Conservation (phyloP, 2,113 vertebrate species). For the Scopus umbretta region DNA sequence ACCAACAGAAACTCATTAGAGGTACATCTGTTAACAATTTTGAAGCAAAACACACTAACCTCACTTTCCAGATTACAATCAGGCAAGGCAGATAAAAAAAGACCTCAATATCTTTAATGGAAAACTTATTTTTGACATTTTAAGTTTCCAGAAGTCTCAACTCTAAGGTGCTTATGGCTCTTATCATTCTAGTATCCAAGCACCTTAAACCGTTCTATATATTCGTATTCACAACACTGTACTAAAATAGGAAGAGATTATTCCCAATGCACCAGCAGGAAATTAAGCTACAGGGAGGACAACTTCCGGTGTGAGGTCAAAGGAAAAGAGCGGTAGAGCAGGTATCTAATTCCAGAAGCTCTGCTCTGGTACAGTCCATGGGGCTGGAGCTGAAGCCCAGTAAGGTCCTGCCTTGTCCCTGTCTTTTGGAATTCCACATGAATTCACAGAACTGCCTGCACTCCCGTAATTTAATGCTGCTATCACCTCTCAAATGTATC, state of each 20-base stretch:
- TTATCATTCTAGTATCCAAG: neutral
- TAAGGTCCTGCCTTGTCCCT: neutral
- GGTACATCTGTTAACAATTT: neutral
- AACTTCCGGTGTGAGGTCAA: neutral
- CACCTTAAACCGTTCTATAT: neutral
- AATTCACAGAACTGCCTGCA: neutral
- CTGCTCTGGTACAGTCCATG: neutral
- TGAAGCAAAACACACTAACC: neutral
- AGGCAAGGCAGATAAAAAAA: neutral
- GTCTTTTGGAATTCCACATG: neutral
- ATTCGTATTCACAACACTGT: neutral
- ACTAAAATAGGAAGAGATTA: neutral
- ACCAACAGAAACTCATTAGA: neutral
- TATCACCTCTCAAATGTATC: neutral
- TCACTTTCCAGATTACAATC: neutral
- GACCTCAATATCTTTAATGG: neutral
- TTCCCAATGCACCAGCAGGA: neutral
- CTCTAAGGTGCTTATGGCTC: neutral
- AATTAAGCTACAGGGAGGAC: neutral
- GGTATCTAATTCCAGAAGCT: neutral
- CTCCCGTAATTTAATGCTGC: neutral
- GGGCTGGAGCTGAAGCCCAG: neutral
- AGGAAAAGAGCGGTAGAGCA: neutral
- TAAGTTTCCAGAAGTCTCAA: neutral
- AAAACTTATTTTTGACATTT: neutral